Base-by-base conservation (phyloP, 2,113 vertebrate species). In the Cryptotis parvus region DNA sequence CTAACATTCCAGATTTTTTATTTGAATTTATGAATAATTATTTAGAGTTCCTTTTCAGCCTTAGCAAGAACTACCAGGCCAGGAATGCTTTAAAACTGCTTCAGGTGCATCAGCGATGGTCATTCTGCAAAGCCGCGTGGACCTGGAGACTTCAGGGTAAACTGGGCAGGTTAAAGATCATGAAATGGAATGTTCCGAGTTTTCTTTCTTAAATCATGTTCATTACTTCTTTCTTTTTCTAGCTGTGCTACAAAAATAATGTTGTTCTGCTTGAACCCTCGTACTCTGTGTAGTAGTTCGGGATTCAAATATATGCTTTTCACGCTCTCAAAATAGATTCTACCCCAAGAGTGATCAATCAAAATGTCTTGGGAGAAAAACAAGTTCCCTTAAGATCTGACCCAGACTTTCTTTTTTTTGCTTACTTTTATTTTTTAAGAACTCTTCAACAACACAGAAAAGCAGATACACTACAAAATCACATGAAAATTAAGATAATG, bases 261-360 rank as follows among this genome's bases (percentile, higher is more conserved):
- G 58, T 9, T 52, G 6, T 33, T 52, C 2, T 58, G 77, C 39
- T 80, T 72, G 73, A 58, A 27, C 9, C 39, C 69, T 66, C 5
- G 41, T 39, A n/a, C 15, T 15, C 41, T 66, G 55, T 68, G 70
- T 52, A 77, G 9, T 69, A 41, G 49, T 69, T 74, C 69, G 78
- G 80, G 55, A 74, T 52, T 92, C 74, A 90, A 82, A 72, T 43
- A 70, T 58, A 37, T 80, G 43, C 58, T 82, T 84, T 81, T 72
- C 74, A 26, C 20, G 35, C 26, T 83, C 86, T 68, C 74, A 63
- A 84, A 93, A 94, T 66, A 90, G 86, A 66, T 52, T 43, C 80
- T 14, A 33, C 18, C 49, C 33, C 75, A 68, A 69, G 58, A 90
- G 65, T 75, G 26, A 95, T 95, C 83, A 87, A 93, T 94, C 93